These are phyloP conservation scores for Brachynemurus nebulosus DNA, from an alignment of 2,888 invertebrate species.

Conservation along the genomic window DNA sequence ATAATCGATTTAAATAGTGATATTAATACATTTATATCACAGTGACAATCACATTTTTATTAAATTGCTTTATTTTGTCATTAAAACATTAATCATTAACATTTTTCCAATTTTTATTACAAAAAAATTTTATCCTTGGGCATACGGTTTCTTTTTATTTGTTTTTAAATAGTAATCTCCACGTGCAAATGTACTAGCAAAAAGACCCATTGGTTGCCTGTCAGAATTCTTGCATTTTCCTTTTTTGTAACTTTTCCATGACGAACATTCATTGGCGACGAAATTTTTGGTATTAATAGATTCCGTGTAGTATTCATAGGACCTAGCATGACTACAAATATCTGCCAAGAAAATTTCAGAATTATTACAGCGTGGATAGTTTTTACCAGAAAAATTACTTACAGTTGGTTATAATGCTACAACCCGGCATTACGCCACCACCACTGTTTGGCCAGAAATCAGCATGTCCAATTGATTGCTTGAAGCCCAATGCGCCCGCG, in stretches of 20 bases:
- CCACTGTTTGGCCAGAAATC: constrained; percentile 3
- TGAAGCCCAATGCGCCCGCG: constrained; percentile 21
- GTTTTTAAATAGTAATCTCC: constrained; percentile 1
- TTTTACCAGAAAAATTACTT: neutral
- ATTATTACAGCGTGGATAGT: neutral
- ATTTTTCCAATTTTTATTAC: too few relatives aligned
- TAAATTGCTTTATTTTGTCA: too few relatives aligned
- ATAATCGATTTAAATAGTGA: too few relatives aligned
- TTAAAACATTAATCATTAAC: too few relatives aligned
- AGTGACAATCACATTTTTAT: too few relatives aligned
- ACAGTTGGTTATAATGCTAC: neutral
- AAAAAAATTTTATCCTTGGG: constrained; percentile 1
- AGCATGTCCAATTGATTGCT: neutral
- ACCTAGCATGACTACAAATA: constrained; percentile 34
- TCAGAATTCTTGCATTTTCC: constrained; percentile 22
- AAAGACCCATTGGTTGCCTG: neutral
- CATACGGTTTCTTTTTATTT: neutral
- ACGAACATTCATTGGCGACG: constrained; percentile 28
- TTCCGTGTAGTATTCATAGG: constrained; percentile 34
- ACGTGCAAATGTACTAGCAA: neutral
- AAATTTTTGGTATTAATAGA: constrained; percentile 30
- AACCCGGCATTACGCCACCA: neutral
- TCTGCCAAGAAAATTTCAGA: constrained; percentile 22
- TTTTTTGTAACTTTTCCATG: constrained; percentile 25
- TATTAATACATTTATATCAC: too few relatives aligned